These are phyloP conservation scores for Trichacis sp. DNA, from an alignment of 2,888 invertebrate genomes.

Conservation along the genomic window DNA sequence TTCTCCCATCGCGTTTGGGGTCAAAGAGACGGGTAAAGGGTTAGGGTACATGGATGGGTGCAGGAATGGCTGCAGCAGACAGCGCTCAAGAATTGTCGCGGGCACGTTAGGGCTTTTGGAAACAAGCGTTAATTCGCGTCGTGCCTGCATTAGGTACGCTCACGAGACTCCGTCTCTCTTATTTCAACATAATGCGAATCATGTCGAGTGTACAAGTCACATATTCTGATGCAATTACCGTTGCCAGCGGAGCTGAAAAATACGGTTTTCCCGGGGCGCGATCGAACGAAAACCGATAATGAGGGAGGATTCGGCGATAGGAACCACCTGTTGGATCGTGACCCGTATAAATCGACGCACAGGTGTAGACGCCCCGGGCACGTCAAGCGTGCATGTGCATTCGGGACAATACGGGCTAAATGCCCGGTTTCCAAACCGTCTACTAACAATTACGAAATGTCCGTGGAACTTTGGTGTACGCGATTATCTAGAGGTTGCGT, in stretches of 20 bases:
- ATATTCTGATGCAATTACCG: constrained; percentile 5
- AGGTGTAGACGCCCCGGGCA: constrained; percentile 57
- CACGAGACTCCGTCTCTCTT: constrained; percentile 40
- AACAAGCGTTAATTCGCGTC: constrained; percentile 65
- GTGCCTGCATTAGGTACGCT: constrained; percentile 44
- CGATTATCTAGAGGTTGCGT: constrained; percentile 69
- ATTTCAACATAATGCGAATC: constrained; percentile 39
- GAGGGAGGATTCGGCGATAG: constrained; percentile 23
- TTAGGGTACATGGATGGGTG: constrained; percentile 41
- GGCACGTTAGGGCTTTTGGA: constrained; percentile 67
- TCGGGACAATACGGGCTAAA: constrained; percentile 68
- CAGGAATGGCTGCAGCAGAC: constrained; percentile 61
- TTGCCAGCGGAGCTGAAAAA: too few species aligned
- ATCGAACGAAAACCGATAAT: too few species aligned
- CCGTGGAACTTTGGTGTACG: constrained; percentile 66
- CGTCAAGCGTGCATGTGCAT: constrained; percentile 50
- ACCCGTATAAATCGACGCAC: constrained; percentile 55
- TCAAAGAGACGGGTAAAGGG: constrained; percentile 53
- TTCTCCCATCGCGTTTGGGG: constrained; percentile 47
- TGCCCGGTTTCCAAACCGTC: constrained; percentile 62
- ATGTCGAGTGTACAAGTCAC: constrained; percentile 36
- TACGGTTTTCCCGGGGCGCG: too few species aligned
- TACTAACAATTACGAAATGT: constrained; percentile 66
- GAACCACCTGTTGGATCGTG: constrained; percentile 43
- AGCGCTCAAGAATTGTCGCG: constrained; percentile 69